These are phyloP conservation scores for Tachina grossa DNA, from an alignment of 2,888 invertebrate genomes.

Conservation along the genomic window DNA sequence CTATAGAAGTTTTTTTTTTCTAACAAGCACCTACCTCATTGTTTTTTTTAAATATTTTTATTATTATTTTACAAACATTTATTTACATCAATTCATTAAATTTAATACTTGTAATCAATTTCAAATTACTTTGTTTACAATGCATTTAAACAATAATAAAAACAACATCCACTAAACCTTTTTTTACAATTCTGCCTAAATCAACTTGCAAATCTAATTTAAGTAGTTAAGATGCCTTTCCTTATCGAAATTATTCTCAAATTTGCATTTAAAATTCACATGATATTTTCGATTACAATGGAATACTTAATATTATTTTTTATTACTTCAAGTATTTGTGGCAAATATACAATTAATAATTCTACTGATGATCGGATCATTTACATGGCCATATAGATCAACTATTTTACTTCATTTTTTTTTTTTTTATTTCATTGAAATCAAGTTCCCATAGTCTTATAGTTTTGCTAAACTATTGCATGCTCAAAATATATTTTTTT, in stretches of 20 bases:
- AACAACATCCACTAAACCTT: not conserved
- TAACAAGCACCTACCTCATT: slow-evolving; percentile 57
- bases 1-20: not conserved
- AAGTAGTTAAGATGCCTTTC: slow-evolving; percentile 1
- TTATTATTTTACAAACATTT: slow-evolving; percentile 12
- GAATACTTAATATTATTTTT: not conserved
- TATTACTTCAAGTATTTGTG: slow-evolving; percentile 35
- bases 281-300: slow-evolving; percentile 12
- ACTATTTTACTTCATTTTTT: slow-evolving; percentile 12
- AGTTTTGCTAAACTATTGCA: slow-evolving; percentile 6
- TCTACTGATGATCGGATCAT: not conserved
- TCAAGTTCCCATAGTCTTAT: too few species aligned
- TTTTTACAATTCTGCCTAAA: slow-evolving; percentile 13
- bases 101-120: slow-evolving; percentile 19
- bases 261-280: slow-evolving; percentile 51
- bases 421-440: not conserved
- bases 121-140: slow-evolving; percentile 54
- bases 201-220: slow-evolving; percentile 2
- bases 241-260: slow-evolving; percentile 6
- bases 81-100: slow-evolving; percentile 21
- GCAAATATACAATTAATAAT: slow-evolving; percentile 13
- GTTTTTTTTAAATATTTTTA: slow-evolving; percentile 13
- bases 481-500: not conserved
- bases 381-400: slow-evolving; percentile 38
- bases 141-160: not conserved